Conservation (phyloP, 2,888 invertebrate species). For the Hyppa rectilinea region DNA sequence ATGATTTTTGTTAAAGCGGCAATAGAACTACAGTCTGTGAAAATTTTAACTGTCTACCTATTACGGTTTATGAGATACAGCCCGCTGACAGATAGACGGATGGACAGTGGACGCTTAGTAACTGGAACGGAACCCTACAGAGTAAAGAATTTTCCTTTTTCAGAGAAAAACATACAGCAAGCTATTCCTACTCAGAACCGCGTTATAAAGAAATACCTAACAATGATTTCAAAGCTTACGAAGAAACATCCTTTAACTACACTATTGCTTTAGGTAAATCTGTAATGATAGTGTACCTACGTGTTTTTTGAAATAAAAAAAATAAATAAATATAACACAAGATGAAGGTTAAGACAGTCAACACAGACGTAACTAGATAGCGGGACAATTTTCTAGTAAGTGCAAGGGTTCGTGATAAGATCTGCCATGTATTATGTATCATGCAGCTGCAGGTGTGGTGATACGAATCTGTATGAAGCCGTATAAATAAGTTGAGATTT, state of each 20-base stretch:
- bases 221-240: neutral
- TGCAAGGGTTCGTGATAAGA: slow-evolving; percentile 35
- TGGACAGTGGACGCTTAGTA: too few species aligned
- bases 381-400: slow-evolving; percentile 37
- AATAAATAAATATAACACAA: too few species aligned
- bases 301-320: too few species aligned
- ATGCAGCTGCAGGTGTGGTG: slow-evolving; percentile 72
- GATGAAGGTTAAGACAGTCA: slow-evolving; percentile 37
- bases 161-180: neutral
- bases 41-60: too few species aligned
- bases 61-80: too few species aligned
- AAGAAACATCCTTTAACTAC: slow-evolving; percentile 21
- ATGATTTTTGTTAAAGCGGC: too few species aligned
- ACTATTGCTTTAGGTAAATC: too few species aligned
- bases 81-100: too few species aligned
- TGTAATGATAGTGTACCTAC: too few species aligned
- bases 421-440: slow-evolving; percentile 66
- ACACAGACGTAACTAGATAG: slow-evolving; percentile 22
- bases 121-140: too few species aligned
- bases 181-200: neutral
- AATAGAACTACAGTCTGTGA: too few species aligned
- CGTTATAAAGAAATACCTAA: slow-evolving; percentile 32
- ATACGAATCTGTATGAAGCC: slow-evolving; percentile 75
- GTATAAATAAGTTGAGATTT: slow-evolving; percentile 72
- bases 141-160: neutral